These are phyloP conservation scores for Falco naumanni DNA, from an alignment of 2,797 vertebrate genomes.

Conservation along the genomic window DNA sequence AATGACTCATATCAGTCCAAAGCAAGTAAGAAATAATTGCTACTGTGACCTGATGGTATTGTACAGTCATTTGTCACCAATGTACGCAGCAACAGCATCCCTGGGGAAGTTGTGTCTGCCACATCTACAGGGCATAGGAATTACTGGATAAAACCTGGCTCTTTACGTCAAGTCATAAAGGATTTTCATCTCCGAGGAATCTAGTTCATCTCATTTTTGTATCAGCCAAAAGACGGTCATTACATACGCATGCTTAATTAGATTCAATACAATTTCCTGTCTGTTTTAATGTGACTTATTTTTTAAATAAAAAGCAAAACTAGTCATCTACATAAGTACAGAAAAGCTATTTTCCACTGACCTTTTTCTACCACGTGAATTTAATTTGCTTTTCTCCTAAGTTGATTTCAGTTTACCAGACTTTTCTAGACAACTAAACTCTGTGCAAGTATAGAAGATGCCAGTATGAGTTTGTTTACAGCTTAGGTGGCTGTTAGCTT, in stretches of 20 bases:
- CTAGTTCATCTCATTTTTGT: not conserved
- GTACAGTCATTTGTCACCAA: not conserved
- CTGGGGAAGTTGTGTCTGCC: not conserved
- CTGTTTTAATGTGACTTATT: not conserved
- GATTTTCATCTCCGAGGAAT: not conserved
- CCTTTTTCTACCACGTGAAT: not conserved
- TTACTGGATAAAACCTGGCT: not conserved
- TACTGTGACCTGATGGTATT: not conserved
- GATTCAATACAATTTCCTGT: not conserved
- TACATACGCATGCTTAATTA: not conserved
- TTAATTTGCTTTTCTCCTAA: constrained; percentile 28
- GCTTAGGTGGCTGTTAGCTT: not conserved
- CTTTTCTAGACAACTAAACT: not conserved
- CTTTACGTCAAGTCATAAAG: not conserved
- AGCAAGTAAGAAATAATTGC: not conserved
- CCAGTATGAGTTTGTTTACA: not conserved
- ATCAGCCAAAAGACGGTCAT: not conserved
- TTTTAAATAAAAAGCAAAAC: not conserved
- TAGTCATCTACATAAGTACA: not conserved
- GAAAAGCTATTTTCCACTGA: constrained; percentile 14
- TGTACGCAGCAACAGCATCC: not conserved
- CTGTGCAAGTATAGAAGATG: not conserved
- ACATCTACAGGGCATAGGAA: not conserved
- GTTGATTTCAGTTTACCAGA: not conserved
- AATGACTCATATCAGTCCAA: not conserved